These are phyloP conservation scores for Boleophthalmus pectinirostris DNA, from an alignment of 2,113 vertebrate species.

Conservation along the genomic window DNA sequence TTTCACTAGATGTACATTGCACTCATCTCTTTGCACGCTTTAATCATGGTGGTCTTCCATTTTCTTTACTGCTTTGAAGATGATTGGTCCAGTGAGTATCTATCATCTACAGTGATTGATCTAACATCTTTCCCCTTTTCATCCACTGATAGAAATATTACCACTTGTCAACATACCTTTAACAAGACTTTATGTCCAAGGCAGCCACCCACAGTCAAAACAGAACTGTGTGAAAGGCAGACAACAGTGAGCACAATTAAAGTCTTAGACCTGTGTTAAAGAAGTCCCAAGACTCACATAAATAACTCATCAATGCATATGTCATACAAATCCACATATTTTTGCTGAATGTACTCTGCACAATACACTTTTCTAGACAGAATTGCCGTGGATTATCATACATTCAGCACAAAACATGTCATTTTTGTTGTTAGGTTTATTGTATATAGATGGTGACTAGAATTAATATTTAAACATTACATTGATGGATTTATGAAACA, in stretches of 20 bases:
- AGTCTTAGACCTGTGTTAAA: background rate
- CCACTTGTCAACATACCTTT: background rate
- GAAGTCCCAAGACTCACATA: background rate
- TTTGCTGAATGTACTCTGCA: background rate
- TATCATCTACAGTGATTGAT: background rate
- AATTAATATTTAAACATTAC: too few relatives aligned
- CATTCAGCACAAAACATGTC: too few relatives aligned
- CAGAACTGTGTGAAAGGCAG: background rate
- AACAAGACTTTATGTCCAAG: background rate
- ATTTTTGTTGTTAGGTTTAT: too few relatives aligned
- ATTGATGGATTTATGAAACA: too few relatives aligned
- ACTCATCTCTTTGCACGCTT: slow-evolving; percentile 90
- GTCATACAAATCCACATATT: background rate
- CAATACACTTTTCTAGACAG: too few relatives aligned
- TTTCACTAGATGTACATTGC: slow-evolving; percentile 95
- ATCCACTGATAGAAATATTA: background rate
- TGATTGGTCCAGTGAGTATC: slow-evolving; percentile 96
- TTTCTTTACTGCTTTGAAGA: slow-evolving; percentile 99
- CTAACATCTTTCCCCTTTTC: background rate
- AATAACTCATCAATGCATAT: background rate
- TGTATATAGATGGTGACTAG: too few relatives aligned
- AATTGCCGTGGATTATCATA: too few relatives aligned
- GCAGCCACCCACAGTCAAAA: background rate
- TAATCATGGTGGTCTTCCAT: slow-evolving; percentile 96
- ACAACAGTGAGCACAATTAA: background rate